A percentile compares a stretch with the other conserved stretches of the same genome.
These are phyloP conservation scores for Phrynosoma platyrhinos DNA, from an alignment of 2,113 vertebrate genomes.

Conservation along the genomic window DNA sequence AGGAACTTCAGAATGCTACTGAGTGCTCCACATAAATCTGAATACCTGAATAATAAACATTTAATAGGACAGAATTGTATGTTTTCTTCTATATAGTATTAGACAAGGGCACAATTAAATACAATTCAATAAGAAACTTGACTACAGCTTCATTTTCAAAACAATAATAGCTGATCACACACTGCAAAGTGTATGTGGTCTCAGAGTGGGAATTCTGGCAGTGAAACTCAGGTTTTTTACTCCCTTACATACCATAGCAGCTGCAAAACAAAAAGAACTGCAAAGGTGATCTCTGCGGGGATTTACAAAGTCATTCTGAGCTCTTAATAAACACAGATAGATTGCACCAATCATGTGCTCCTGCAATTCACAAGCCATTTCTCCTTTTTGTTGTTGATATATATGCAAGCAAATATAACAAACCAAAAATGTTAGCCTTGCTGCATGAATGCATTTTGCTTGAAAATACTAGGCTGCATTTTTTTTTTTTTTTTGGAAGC, in stretches of 20 bases:
- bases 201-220: background rate
- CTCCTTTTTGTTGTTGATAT: too few relatives aligned
- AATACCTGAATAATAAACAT: background rate
- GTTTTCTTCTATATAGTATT: background rate
- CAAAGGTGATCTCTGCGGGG: background rate
- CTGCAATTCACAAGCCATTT: background rate
- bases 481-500: background rate
- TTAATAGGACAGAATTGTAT: background rate
- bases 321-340: background rate
- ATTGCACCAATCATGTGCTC: background rate
- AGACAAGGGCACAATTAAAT: background rate
- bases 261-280: background rate
- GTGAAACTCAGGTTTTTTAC: background rate
- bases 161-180: background rate
- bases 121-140: background rate
- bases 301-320: background rate
- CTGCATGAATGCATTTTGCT: background rate
- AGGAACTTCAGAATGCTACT: background rate
- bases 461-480: background rate
- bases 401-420: background rate
- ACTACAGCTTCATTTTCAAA: background rate
- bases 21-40: background rate
- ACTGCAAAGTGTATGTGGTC: background rate
- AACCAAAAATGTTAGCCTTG: background rate
- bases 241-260: background rate